Evolutionary conservation across 2,797 vertebrate species (phyloP).

Genomic region (Rhinella marina): DNA sequence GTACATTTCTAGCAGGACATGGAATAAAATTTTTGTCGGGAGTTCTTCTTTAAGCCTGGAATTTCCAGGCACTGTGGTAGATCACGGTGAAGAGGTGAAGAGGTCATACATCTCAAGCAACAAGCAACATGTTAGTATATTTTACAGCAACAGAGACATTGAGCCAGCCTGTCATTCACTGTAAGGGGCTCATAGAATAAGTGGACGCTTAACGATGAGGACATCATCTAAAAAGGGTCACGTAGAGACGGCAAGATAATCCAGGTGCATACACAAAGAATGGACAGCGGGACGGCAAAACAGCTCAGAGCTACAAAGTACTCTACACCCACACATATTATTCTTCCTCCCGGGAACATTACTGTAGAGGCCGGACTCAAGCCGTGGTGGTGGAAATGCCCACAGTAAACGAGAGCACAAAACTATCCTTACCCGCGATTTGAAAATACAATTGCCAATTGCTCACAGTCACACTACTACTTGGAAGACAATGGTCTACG

Average conservation of each 20-base stretch:
- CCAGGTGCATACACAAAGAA: background rate
- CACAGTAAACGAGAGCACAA: background rate
- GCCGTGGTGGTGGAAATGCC: background rate
- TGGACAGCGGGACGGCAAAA: background rate
- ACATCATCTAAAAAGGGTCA: background rate
- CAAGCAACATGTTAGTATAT: background rate
- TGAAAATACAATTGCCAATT: background rate
- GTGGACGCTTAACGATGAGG: background rate
- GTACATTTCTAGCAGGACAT: no score
- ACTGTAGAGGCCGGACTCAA: no score
- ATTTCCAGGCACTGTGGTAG: background rate
- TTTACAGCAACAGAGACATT: no score
- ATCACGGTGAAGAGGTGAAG: background rate
- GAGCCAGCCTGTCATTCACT: background rate
- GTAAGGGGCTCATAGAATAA: background rate
- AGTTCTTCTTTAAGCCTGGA: background rate
- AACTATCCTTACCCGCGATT: background rate
- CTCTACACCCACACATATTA: slow-evolving; percentile 7
- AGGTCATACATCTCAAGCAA: background rate
- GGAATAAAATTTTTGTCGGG: no score
- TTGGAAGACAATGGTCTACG: background rate
- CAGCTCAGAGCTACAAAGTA: background rate
- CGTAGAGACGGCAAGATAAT: background rate
- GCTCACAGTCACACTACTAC: background rate
- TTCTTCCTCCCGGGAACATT: background rate